A percentile compares a stretch with the other conserved stretches of the same genome.
These are phyloP conservation scores for Poecilia velifera DNA, from an alignment of 2,797 vertebrate species.

Conservation along the genomic window DNA sequence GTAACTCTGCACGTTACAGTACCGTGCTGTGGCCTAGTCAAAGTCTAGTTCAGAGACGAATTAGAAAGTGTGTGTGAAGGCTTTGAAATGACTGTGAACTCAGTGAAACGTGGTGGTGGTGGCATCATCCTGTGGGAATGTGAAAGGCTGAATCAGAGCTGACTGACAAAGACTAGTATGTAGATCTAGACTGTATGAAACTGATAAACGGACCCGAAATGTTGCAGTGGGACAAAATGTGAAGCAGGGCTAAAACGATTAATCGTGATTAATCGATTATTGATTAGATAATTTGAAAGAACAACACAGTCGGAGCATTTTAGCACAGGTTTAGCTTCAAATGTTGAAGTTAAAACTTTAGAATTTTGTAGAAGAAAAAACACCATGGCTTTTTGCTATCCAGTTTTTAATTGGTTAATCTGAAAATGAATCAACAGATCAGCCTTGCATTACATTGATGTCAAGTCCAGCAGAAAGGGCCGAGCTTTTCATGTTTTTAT, in stretches of 20 bases:
- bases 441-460: not conserved
- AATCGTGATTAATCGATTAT: not conserved
- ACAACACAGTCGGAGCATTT: not conserved
- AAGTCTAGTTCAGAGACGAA: not conserved
- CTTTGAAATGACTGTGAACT: not conserved
- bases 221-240: not conserved
- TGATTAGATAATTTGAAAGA: not conserved
- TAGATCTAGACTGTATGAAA: not conserved
- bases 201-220: not conserved
- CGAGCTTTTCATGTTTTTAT: not conserved
- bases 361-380: not conserved
- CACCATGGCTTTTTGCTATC: not conserved
- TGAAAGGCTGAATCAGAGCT: not conserved
- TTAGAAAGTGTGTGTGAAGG: not conserved
- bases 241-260: not conserved
- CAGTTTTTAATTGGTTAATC: not conserved
- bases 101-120: not conserved
- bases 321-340: no score
- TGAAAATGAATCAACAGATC: not conserved
- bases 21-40: not conserved
- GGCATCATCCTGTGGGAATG: not conserved
- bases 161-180: not conserved
- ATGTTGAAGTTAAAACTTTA: not conserved
- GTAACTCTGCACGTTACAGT: not conserved
- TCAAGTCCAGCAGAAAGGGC: not conserved